These are phyloP conservation scores for Miltochrista miniata DNA, from an alignment of 2,888 invertebrate genomes.

Conservation along the genomic window DNA sequence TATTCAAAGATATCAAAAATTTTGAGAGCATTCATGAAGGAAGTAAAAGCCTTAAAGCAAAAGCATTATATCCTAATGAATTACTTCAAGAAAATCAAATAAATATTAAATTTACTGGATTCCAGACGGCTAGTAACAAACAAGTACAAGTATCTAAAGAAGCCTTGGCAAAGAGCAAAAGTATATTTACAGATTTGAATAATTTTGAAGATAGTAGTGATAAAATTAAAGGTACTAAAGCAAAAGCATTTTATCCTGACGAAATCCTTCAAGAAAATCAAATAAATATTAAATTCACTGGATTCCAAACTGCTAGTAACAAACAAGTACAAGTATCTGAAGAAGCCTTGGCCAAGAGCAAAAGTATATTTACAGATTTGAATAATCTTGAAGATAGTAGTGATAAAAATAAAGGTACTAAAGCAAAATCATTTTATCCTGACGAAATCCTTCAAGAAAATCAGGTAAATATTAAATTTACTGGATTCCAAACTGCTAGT, in stretches of 20 bases:
- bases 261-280: background rate
- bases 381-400: slow-evolving; percentile 6
- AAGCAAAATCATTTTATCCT: slow-evolving; percentile 5
- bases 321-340: slow-evolving; percentile 52
- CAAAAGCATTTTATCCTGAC: slow-evolving; percentile 4
- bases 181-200: slow-evolving; percentile 15
- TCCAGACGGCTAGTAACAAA: slow-evolving; percentile 56
- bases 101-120: background rate
- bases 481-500: slow-evolving; percentile 55
- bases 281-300: background rate
- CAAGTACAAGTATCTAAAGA: slow-evolving; percentile 10
- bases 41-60: background rate
- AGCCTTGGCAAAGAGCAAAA: background rate
- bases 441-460: slow-evolving; percentile 1
- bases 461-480: background rate
- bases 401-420: background rate
- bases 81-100: too few species aligned
- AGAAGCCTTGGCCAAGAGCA: slow-evolving; percentile 55
- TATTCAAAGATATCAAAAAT: slow-evolving; percentile 48
- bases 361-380: slow-evolving; percentile 44
- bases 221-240: background rate
- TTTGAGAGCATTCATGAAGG: background rate
- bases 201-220: background rate
- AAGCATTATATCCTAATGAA: slow-evolving; percentile 1
- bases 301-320: slow-evolving; percentile 57